A percentile compares a stretch with the other conserved stretches of the same genome.
Evolutionary conservation across 2,797 vertebrate species (phyloP).

Genomic region (Dromococcyx pavoninus): DNA sequence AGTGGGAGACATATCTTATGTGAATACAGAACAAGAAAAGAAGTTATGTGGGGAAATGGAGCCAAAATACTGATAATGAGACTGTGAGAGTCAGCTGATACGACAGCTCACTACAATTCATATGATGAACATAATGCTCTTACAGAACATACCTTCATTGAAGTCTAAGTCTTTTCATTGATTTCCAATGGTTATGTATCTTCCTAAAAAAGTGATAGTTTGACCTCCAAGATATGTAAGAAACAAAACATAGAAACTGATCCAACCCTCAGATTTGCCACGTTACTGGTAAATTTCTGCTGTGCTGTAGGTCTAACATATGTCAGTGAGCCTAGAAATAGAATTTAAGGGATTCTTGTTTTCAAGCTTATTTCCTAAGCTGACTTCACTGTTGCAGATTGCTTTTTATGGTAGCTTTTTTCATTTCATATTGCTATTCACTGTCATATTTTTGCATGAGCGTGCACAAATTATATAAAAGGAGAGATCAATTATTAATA

Average conservation of each 20-base stretch:
- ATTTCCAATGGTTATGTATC: neutral
- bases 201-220: neutral
- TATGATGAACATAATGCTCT: neutral
- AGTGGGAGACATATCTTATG: neutral
- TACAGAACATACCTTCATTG: neutral
- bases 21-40: neutral
- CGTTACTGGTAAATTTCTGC: neutral
- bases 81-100: neutral
- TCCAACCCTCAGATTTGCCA: neutral
- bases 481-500: neutral
- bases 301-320: neutral
- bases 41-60: neutral
- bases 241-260: neutral
- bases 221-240: neutral
- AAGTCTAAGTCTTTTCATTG: neutral
- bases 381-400: neutral
- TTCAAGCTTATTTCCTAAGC: neutral
- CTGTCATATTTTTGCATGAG: neutral
- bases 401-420: neutral
- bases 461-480: neutral
- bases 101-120: neutral
- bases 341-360: neutral
- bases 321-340: neutral
- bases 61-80: neutral
- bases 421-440: neutral